phyloP scores from a whole-genome alignment of 2,113 vertebrate genomes.

The mouse (Mus musculus) region GRCm39 chr13:76945501-76946000 shows the following conservation, averaged over 20 bases:
- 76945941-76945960: no score
- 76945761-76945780: neutral
- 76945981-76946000: neutral
- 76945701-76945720: neutral
- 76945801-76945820: conserved; percentile 14
- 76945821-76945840: neutral
- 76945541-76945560: neutral
- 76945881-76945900: neutral
- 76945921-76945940: no score
- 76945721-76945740: conserved; percentile 26
- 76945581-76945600: neutral
- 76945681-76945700: neutral
- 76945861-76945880: neutral
- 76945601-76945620: neutral
- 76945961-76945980: no score
- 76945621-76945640: neutral
- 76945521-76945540: neutral
- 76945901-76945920: no score
- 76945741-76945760: conserved; percentile 13
- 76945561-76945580: neutral
- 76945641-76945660: neutral
- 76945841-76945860: neutral
- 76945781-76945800: neutral
- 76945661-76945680: neutral
- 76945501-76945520: neutral